Percentiles rank a stretch among this genome's conserved stretches.
These are phyloP conservation scores for Psylliodes chrysocephalus DNA, from an alignment of 2,888 invertebrate genomes.

Conservation along the genomic window DNA sequence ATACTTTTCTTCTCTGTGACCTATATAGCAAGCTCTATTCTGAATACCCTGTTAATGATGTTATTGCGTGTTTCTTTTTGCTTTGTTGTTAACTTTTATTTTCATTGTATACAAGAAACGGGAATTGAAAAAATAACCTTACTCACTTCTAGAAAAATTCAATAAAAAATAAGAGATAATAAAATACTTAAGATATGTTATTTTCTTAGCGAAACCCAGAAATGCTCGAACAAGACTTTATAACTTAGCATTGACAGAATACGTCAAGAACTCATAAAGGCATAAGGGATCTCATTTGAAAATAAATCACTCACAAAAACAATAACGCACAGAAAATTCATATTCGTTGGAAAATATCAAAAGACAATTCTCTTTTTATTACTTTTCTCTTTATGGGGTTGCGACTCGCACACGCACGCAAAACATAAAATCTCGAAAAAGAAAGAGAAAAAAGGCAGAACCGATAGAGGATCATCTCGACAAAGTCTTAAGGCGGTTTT, in stretches of 20 bases:
- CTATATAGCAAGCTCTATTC: too few species aligned
- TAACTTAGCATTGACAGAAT: constrained; percentile 1
- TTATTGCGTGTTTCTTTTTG: too few species aligned
- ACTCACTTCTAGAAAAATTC: too few species aligned
- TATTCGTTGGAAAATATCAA: constrained; percentile 51
- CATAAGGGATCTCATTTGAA: constrained; percentile 47
- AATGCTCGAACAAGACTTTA: not conserved
- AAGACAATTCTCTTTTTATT: constrained; percentile 52
- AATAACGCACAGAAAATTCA: constrained; percentile 50
- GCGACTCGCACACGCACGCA: constrained; percentile 43
- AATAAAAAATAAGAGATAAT: too few species aligned
- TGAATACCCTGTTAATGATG: too few species aligned
- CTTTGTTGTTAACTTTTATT: too few species aligned
- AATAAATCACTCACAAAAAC: constrained; percentile 49
- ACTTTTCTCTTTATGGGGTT: constrained; percentile 48
- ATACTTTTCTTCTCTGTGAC: too few species aligned
- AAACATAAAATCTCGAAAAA: constrained; percentile 40
- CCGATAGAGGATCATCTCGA: constrained; percentile 20
- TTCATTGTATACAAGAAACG: too few species aligned
- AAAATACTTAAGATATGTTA: not conserved
- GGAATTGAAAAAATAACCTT: too few species aligned
- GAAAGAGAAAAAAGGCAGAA: constrained; percentile 34
- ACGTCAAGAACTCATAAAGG: constrained; percentile 39
- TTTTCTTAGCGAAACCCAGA: not conserved
- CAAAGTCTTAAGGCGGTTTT: constrained; percentile 26